Conservation (phyloP, 1,140 invertebrate genomes). For the Lordiphosa clarofinis region DNA sequence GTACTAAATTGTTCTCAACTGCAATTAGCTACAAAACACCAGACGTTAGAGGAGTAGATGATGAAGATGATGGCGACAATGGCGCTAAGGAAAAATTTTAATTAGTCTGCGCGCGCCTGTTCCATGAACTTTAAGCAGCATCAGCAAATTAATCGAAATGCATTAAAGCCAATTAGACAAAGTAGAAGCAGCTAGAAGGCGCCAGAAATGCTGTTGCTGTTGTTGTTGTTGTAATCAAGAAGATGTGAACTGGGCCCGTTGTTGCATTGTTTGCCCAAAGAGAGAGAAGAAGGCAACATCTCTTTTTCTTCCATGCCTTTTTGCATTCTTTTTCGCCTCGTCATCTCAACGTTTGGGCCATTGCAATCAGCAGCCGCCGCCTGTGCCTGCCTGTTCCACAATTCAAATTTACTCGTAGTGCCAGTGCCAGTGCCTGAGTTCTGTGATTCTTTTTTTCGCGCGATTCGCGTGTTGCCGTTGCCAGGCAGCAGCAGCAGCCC, state of each 20-base stretch:
- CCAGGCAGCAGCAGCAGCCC: slow-evolving; percentile 33
- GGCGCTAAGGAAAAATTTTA: slow-evolving; percentile 61
- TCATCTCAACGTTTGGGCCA: slow-evolving; percentile 53
- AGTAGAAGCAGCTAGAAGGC: slow-evolving; percentile 18
- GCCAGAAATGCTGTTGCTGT: slow-evolving; percentile 17
- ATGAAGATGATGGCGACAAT: slow-evolving; percentile 12
- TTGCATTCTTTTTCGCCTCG: slow-evolving; percentile 33
- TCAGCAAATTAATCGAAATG: slow-evolving; percentile 67
- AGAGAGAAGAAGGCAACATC: not conserved
- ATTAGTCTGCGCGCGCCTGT: slow-evolving; percentile 53
- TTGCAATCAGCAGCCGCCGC: slow-evolving; percentile 53
- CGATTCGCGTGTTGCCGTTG: slow-evolving; percentile 47
- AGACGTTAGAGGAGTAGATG: slow-evolving; percentile 8
- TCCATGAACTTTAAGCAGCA: slow-evolving; percentile 45
- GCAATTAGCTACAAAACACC: slow-evolving; percentile 56
- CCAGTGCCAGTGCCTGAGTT: slow-evolving; percentile 12
- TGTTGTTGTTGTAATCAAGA: slow-evolving; percentile 52
- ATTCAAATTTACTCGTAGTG: slow-evolving; percentile 29
- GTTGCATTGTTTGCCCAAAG: slow-evolving; percentile 15
- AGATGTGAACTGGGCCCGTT: slow-evolving; percentile 10
- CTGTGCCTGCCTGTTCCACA: slow-evolving; percentile 35
- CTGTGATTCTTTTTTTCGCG: slow-evolving; percentile 45
- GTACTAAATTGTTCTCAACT: slow-evolving; percentile 46
- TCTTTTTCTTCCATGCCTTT: slow-evolving; percentile 17
- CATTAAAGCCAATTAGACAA: slow-evolving; percentile 67